Percentiles rank a stretch among this genome's conserved stretches.
Conservation (phyloP, 2,888 invertebrate genomes). For the Imbricaverruca yamaguchii region DNA sequence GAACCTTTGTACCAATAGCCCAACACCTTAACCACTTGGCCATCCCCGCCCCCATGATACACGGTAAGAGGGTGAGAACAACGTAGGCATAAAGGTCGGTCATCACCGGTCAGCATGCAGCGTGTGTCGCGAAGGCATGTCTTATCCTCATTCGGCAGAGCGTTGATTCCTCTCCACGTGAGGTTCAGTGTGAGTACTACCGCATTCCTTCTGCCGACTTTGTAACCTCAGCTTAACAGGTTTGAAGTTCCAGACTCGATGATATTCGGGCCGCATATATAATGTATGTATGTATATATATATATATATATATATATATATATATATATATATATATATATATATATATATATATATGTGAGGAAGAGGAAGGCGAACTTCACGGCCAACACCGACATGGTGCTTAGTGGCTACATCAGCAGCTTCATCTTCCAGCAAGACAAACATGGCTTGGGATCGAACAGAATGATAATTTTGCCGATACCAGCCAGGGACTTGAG, state of each 20-base stretch:
- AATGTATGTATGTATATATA: conserved; percentile 13
- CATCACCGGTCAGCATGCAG: not conserved
- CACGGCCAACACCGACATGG: too few species aligned
- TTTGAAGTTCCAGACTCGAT: conserved; percentile 4
- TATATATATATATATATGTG: not conserved
- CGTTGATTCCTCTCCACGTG: not conserved
- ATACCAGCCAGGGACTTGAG: too few species aligned
- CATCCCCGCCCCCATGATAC: too few species aligned
- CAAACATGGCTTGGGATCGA: too few species aligned
- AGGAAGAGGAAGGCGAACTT: too few species aligned
- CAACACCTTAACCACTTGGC: too few species aligned
- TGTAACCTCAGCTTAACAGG: not conserved
- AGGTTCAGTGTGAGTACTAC: not conserved
- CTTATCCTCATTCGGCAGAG: not conserved
- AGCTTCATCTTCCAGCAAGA: too few species aligned
- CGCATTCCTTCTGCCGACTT: not conserved
- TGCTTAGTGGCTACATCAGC: too few species aligned
- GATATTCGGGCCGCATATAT: not conserved
- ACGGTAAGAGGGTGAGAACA: too few species aligned
- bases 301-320: conserved; percentile 7
- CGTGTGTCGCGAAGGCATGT: not conserved
- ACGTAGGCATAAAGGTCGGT: too few species aligned
- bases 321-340: conserved; percentile 16
- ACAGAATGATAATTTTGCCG: too few species aligned
- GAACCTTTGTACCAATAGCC: too few species aligned